Conservation (phyloP, 2,113 vertebrate genomes). For the Phyllopteryx taeniolatus region DNA sequence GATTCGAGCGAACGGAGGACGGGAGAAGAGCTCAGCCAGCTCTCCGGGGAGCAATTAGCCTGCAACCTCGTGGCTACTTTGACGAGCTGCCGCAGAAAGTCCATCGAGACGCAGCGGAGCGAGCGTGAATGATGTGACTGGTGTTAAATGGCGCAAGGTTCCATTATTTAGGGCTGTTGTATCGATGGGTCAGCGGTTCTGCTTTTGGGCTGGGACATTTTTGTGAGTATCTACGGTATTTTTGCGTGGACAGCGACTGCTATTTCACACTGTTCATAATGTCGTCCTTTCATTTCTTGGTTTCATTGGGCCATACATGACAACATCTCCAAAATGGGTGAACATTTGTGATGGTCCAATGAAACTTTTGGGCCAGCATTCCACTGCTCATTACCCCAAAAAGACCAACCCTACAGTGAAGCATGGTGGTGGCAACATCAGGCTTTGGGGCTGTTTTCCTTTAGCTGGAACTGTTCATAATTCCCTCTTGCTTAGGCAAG, state of each 20-base stretch:
- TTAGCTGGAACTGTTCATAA: not conserved
- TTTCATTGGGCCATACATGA: no score
- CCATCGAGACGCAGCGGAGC: conserved; percentile 14
- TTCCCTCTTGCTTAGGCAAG: not conserved
- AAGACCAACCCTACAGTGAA: not conserved
- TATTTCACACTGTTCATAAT: no score
- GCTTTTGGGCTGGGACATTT: not conserved
- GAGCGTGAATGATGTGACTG: conserved; percentile 1
- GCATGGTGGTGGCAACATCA: not conserved
- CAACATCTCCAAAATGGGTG: no score
- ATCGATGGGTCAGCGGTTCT: not conserved
- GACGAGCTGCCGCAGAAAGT: conserved; percentile 30
- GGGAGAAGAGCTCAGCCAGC: conserved; percentile 28
- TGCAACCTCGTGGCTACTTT: conserved; percentile 38
- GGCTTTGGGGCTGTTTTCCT: not conserved
- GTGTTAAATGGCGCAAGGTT: not conserved
- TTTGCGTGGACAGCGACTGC: no score
- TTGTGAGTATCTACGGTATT: not conserved
- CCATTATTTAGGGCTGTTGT: not conserved
- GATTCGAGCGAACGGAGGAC: conserved; percentile 38
- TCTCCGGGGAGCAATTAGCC: conserved; percentile 58
- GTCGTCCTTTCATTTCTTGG: no score
- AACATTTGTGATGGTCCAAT: no score
- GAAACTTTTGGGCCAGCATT: no score
- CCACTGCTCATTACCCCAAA: not conserved